phyloP scores from a whole-genome alignment of 2,888 invertebrate genomes.

The Branchipolynoe longqiensis region DNA sequence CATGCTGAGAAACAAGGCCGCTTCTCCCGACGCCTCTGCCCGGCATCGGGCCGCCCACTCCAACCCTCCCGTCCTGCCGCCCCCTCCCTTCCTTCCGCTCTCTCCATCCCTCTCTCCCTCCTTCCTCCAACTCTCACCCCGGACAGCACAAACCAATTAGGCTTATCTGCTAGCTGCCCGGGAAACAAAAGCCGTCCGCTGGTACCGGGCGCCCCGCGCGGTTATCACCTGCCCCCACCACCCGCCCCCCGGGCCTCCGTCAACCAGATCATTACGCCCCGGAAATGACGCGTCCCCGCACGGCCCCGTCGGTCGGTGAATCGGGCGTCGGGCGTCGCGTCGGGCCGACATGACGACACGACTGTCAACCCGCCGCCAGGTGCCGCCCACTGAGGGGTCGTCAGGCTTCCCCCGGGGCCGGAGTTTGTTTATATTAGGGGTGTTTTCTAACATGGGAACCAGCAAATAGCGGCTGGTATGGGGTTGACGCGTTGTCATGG shows the following conservation, averaged over 20 bases:
- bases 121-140: too few species aligned
- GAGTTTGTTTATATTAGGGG: too few species aligned
- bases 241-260: slow-evolving; percentile 1
- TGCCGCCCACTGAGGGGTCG: neutral
- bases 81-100: neutral
- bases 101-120: neutral
- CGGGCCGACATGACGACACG: neutral
- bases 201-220: neutral
- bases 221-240: slow-evolving; percentile 44
- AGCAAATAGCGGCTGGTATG: too few species aligned
- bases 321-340: neutral
- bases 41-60: too few species aligned
- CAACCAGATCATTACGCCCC: slow-evolving; percentile 31
- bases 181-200: slow-evolving; percentile 19
- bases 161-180: slow-evolving; percentile 9
- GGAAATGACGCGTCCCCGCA: slow-evolving; percentile 16
- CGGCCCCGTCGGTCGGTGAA: slow-evolving; percentile 18
- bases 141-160: slow-evolving; percentile 21
- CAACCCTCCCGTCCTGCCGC: too few species aligned
- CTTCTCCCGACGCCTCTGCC: too few species aligned
- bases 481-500: too few species aligned
- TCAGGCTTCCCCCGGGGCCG: too few species aligned
- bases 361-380: neutral
- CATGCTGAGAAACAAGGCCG: too few species aligned
- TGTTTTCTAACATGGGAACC: too few species aligned